Percentiles rank a stretch among this genome's conserved stretches.
phyloP scores from a whole-genome alignment of 2,888 invertebrate genomes.

The Serrognathus titanus region DNA sequence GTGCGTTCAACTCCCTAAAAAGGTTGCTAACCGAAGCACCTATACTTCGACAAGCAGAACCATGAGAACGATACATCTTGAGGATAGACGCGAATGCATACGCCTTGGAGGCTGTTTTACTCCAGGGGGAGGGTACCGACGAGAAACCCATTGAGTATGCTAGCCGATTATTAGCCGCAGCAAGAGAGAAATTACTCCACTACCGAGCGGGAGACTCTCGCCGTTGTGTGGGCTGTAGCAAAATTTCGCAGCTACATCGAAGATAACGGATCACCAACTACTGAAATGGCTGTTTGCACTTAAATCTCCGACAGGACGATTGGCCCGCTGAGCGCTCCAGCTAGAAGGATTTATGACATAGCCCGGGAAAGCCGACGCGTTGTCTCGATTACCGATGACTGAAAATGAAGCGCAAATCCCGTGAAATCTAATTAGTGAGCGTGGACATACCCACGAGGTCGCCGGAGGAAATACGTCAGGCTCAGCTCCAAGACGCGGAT shows the following conservation, averaged over 20 bases:
- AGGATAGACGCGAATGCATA: slow-evolving; percentile 30
- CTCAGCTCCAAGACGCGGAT: slow-evolving; percentile 21
- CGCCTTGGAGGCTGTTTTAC: slow-evolving; percentile 25
- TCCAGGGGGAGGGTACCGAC: slow-evolving; percentile 24
- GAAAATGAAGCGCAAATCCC: background rate
- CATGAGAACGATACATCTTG: slow-evolving; percentile 24
- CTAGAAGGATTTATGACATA: no score
- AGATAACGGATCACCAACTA: slow-evolving; percentile 48
- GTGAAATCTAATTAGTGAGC: background rate
- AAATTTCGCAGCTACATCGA: slow-evolving; percentile 46
- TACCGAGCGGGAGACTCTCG: slow-evolving; percentile 30
- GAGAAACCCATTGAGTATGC: slow-evolving; percentile 31
- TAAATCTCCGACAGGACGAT: no score
- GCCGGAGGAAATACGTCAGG: slow-evolving; percentile 28
- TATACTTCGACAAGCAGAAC: slow-evolving; percentile 25
- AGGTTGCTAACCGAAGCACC: slow-evolving; percentile 23
- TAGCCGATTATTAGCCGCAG: slow-evolving; percentile 26
- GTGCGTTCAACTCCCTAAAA: slow-evolving; percentile 25
- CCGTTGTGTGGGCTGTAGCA: slow-evolving; percentile 35
- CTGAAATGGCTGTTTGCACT: slow-evolving; percentile 47
- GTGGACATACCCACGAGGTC: slow-evolving; percentile 27
- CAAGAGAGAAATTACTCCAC: slow-evolving; percentile 31
- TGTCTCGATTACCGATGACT: no score
- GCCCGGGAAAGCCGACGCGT: no score
- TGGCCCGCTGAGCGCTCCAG: no score